Evolutionary conservation across 2,888 invertebrate species (phyloP).

Genomic region (Gandaritis pyraliata): DNA sequence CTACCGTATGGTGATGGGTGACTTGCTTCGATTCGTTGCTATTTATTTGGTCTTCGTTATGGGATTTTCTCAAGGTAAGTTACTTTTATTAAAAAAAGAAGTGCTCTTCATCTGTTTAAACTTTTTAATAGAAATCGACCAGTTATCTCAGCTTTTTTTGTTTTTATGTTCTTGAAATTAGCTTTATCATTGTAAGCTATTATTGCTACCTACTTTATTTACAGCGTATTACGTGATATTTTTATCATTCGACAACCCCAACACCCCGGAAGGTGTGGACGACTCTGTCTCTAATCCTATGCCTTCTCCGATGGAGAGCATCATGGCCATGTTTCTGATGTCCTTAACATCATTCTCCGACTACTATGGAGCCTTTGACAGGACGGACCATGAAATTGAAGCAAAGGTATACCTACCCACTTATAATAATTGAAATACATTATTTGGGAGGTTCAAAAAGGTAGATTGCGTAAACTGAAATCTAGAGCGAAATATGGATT

Average conservation of each 20-base stretch:
- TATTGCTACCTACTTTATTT: constrained; percentile 43
- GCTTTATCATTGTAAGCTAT: no score
- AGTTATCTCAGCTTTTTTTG: no score
- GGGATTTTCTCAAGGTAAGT: constrained; percentile 67
- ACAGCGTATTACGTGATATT: constrained; percentile 96
- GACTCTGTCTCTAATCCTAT: constrained; percentile 93
- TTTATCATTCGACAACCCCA: constrained; percentile 93
- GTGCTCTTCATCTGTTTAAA: no score
- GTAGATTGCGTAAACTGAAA: no score
- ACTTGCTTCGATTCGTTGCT: constrained; percentile 96
- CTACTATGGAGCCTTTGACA: constrained; percentile 95
- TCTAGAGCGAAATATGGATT: neutral
- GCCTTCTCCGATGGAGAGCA: constrained; percentile 96
- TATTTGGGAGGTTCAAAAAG: no score
- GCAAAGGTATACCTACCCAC: constrained; percentile 90
- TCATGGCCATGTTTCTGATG: constrained; percentile 99
- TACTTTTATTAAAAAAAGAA: neutral
- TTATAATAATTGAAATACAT: no score
- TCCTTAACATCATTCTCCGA: constrained; percentile 98
- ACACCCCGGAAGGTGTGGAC: constrained; percentile 92
- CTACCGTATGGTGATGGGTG: constrained; percentile 98
- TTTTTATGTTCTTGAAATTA: no score
- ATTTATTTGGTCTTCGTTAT: constrained; percentile 99
- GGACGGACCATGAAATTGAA: constrained; percentile 94
- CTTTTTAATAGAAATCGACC: no score